A percentile compares a stretch with the other conserved stretches of the same genome.
phyloP scores from a whole-genome alignment of 2,888 invertebrate genomes.

The Tetropium fuscum region DNA sequence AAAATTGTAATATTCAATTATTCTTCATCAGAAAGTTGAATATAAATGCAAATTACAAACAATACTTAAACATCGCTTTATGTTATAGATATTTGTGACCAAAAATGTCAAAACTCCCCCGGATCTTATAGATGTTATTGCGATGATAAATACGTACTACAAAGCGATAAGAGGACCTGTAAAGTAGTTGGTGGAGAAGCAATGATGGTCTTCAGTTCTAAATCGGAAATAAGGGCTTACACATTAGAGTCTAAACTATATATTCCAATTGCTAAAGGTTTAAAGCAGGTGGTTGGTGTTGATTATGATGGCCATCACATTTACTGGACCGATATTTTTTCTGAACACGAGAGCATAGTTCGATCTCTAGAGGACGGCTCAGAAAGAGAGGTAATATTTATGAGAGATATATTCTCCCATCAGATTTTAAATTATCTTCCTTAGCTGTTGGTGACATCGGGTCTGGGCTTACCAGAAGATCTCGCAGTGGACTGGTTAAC shows the following conservation, averaged over 20 bases:
- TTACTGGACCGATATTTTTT: slow-evolving; percentile 83
- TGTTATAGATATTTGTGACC: slow-evolving; percentile 71
- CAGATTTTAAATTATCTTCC: neutral
- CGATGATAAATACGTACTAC: slow-evolving; percentile 69
- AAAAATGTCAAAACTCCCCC: slow-evolving; percentile 72
- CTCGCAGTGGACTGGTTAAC: slow-evolving; percentile 84
- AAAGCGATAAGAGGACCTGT: slow-evolving; percentile 69
- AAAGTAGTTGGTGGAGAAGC: slow-evolving; percentile 72
- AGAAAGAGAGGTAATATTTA: slow-evolving; percentile 67
- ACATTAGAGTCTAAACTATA: slow-evolving; percentile 70
- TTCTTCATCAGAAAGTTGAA: no score
- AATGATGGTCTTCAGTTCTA: slow-evolving; percentile 76
- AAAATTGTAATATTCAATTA: no score
- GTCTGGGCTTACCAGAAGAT: slow-evolving; percentile 80
- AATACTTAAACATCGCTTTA: no score
- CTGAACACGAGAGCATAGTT: slow-evolving; percentile 79
- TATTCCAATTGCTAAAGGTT: slow-evolving; percentile 66
- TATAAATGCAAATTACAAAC: no score
- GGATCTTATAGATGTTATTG: slow-evolving; percentile 76
- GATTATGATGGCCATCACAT: slow-evolving; percentile 76
- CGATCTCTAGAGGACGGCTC: slow-evolving; percentile 74
- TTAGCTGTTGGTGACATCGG: slow-evolving; percentile 66
- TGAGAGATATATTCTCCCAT: neutral
- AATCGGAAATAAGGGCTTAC: slow-evolving; percentile 74
- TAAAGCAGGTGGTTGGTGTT: slow-evolving; percentile 76